A percentile compares a stretch with the other conserved stretches of the same genome.
Evolutionary conservation across 2,888 invertebrate genomes (phyloP).

Genomic region (Trissolcus brochymenae): DNA sequence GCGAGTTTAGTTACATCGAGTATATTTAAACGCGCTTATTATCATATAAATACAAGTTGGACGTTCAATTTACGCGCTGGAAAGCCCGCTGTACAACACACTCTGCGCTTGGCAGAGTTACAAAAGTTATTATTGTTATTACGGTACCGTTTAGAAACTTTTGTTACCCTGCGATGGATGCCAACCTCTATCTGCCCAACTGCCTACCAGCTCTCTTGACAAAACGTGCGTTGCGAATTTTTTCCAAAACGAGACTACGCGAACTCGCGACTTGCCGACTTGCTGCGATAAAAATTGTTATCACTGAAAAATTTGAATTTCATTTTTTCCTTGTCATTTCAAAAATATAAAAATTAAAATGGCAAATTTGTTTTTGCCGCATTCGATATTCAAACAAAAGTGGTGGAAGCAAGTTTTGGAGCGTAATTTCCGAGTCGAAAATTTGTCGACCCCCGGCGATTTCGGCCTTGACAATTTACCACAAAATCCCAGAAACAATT

Average conservation of each 20-base stretch:
- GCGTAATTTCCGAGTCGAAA: constrained; percentile 58
- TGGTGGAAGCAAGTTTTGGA: constrained; percentile 59
- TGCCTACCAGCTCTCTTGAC: constrained; percentile 43
- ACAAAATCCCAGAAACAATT: constrained; percentile 71
- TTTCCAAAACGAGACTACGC: constrained; percentile 34
- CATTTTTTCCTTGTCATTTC: not conserved
- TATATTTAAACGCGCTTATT: constrained; percentile 76
- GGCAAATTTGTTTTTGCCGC: constrained; percentile 51
- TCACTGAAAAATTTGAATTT: too few relatives aligned
- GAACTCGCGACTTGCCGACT: constrained; percentile 3
- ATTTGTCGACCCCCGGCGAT: constrained; percentile 56
- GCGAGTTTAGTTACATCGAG: constrained; percentile 73
- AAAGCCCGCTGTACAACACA: constrained; percentile 61
- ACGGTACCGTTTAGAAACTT: constrained; percentile 76
- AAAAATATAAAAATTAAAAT: constrained; percentile 8
- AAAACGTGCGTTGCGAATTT: constrained; percentile 30
- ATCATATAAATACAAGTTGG: constrained; percentile 76
- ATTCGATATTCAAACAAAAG: constrained; percentile 48
- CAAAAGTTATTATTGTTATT: constrained; percentile 76
- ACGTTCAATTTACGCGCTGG: constrained; percentile 74
- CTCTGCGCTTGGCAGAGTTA: constrained; percentile 68
- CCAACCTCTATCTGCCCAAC: constrained; percentile 55
- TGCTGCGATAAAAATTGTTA: too few relatives aligned
- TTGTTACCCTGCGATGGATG: constrained; percentile 71
- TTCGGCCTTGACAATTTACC: constrained; percentile 64